Evolutionary conservation across 2,888 invertebrate species (phyloP), one percentile per base, ranked within the genome.

Genomic region (Synanthedon myopaeformis): DNA sequence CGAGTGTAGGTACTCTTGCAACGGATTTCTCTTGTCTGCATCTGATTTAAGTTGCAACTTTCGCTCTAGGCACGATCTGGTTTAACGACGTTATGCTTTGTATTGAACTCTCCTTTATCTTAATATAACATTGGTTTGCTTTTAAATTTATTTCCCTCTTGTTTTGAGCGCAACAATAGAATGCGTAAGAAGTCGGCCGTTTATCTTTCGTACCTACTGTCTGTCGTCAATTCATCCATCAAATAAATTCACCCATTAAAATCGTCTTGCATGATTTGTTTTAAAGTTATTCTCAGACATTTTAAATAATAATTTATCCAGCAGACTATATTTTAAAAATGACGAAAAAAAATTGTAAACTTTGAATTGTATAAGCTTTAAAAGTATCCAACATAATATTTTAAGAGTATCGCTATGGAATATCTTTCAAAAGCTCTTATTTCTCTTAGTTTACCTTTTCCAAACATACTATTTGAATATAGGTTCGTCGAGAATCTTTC

Each of bases 31-130:
- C 76, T 70, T 69, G 74, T 72, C 74, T 75, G 74, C 78, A 73
- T 77, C 76, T 77, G 79, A 82, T 82, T 79, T 74, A 72, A 74
- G 64, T 66, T 75, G 74, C 77, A 76, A 79, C 79, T 79, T 78
- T 79, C 76, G 76, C 79, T 72, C 67, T 62, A 67, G 71, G 77
- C 79, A 81, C 81, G 81, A 78, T 77, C 79, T 74, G 69, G 71
- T 76, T 23, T 49, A 49, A 49, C 49, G 23, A 49, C 49, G 17
- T 17, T 19, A 23, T 17, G 49, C 17, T 49, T 49, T 49, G 49
- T 45, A 14, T 45, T 45, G 12, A n/a, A 45, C 14, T 45, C 45
- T 14, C 12, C 13, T 45, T 45, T 45, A 45, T 45, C 45, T 45
- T 35, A 35, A 23, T 42, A 42, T 12, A n/a, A 45, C 45, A n/a